Evolutionary conservation across 2,113 vertebrate genomes (phyloP).

Genomic region (Callopanchax toddi): DNA sequence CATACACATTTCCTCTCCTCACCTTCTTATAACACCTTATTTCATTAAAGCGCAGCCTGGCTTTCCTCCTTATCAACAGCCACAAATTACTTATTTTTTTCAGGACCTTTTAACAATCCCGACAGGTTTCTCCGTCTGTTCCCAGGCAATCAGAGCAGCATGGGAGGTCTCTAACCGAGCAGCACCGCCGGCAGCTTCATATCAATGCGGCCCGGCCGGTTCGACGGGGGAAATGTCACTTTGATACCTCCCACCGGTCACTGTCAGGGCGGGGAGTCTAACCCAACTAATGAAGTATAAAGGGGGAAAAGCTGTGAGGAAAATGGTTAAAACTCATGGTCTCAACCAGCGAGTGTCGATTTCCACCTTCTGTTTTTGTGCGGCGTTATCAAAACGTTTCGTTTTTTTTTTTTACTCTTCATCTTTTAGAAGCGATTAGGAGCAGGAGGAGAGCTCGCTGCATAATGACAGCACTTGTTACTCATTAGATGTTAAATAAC

Average conservation of each 20-base stretch:
- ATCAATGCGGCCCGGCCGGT: conserved; percentile 57
- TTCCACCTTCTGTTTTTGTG: conserved; percentile 19
- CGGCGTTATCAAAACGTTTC: neutral
- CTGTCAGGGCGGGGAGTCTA: conserved; percentile 51
- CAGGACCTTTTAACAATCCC: conserved; percentile 51
- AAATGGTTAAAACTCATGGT: conserved; percentile 31
- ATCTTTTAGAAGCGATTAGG: conserved; percentile 20
- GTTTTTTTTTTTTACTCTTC: neutral
- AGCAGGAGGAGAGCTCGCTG: conserved; percentile 33
- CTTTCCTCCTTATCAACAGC: conserved; percentile 41
- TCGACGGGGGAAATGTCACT: conserved; percentile 66
- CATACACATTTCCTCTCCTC: conserved; percentile 24
- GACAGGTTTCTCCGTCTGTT: conserved; percentile 46
- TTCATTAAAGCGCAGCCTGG: conserved; percentile 31
- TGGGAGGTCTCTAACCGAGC: conserved; percentile 55
- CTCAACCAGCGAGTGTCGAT: conserved; percentile 2
- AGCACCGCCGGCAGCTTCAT: conserved; percentile 51
- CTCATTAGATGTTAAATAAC: conserved; percentile 53
- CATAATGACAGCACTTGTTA: conserved; percentile 52
- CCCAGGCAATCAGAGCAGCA: conserved; percentile 55
- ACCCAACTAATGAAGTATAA: conserved; percentile 66
- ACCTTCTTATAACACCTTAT: conserved; percentile 32
- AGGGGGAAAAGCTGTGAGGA: conserved; percentile 46
- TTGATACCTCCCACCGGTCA: conserved; percentile 67
- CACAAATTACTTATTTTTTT: conserved; percentile 33